A percentile compares a stretch with the other conserved stretches of the same genome.
These are phyloP conservation scores for Pyrgus malvae DNA, from an alignment of 2,888 invertebrate genomes.

Conservation along the genomic window DNA sequence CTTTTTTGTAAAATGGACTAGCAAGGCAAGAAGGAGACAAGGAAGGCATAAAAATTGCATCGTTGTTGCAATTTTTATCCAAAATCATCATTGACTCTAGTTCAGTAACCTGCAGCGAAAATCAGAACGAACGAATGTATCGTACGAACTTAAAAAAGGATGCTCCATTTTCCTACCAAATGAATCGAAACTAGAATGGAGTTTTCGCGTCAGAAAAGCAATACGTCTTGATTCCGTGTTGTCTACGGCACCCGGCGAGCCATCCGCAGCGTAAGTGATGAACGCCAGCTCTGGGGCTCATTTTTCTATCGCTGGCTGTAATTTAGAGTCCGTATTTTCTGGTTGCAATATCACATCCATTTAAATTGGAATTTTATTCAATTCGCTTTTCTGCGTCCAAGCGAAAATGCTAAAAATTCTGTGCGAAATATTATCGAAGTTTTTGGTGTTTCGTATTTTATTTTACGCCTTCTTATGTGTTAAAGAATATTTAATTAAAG, in stretches of 20 bases:
- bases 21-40: no score
- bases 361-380: slow-evolving; percentile 13
- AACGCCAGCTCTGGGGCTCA: slow-evolving; percentile 9
- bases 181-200: no score
- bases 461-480: neutral
- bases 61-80: no score
- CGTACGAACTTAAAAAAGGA: no score
- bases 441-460: neutral
- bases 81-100: no score
- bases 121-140: no score
- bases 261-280: neutral
- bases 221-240: slow-evolving; percentile 11
- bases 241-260: slow-evolving; percentile 4
- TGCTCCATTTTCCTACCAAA: no score
- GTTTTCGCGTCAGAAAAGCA: neutral
- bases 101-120: no score
- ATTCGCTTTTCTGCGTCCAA: neutral
- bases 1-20: no score
- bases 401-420: slow-evolving; percentile 12
- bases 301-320: slow-evolving; percentile 1
- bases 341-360: slow-evolving; percentile 3
- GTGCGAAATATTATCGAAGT: neutral
- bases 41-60: no score
- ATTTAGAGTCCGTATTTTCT: slow-evolving; percentile 12
- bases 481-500: no score